Percentiles rank a stretch among this genome's conserved stretches.
These are phyloP conservation scores for Synergus japonicus DNA, from an alignment of 2,888 invertebrate species.

Conservation along the genomic window DNA sequence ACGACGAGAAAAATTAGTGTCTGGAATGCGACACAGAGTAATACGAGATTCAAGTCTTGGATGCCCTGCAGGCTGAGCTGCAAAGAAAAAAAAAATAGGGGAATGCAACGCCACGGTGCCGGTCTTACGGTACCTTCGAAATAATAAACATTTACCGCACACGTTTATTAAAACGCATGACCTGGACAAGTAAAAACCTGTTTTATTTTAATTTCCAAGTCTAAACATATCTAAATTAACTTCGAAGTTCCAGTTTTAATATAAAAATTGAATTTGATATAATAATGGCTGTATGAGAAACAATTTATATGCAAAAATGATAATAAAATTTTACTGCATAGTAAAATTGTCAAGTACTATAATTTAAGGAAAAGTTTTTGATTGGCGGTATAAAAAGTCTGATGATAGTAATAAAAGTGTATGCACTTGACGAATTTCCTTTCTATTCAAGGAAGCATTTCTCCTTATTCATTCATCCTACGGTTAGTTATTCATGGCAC, in stretches of 20 bases:
- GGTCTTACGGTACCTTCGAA: slow-evolving; percentile 38
- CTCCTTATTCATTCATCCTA: slow-evolving; percentile 20
- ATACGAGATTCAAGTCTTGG: slow-evolving; percentile 45
- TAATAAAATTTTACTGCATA: neutral
- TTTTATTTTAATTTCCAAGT: slow-evolving; percentile 36
- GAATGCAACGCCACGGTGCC: slow-evolving; percentile 41
- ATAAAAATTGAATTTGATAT: too few species aligned
- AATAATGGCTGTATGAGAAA: slow-evolving; percentile 1
- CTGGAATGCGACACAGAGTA: slow-evolving; percentile 55
- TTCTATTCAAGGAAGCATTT: slow-evolving; percentile 34
- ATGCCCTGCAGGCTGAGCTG: slow-evolving; percentile 41
- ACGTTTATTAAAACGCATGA: slow-evolving; percentile 31
- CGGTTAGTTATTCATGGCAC: slow-evolving; percentile 27
- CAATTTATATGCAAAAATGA: neutral
- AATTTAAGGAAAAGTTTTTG: neutral
- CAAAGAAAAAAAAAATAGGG: slow-evolving; percentile 40
- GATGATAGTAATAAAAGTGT: slow-evolving; percentile 23
- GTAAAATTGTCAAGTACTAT: neutral
- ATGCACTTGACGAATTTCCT: slow-evolving; percentile 32
- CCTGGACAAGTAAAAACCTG: slow-evolving; percentile 37
- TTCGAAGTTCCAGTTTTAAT: too few species aligned
- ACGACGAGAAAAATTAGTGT: slow-evolving; percentile 51
- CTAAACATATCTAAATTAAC: slow-evolving; percentile 1
- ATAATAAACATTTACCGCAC: slow-evolving; percentile 37
- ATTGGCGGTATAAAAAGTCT: slow-evolving; percentile 26